A percentile compares a stretch with the other conserved stretches of the same genome.
Conservation (phyloP, 1,140 invertebrate species). For the Aphidius gifuensis region DNA sequence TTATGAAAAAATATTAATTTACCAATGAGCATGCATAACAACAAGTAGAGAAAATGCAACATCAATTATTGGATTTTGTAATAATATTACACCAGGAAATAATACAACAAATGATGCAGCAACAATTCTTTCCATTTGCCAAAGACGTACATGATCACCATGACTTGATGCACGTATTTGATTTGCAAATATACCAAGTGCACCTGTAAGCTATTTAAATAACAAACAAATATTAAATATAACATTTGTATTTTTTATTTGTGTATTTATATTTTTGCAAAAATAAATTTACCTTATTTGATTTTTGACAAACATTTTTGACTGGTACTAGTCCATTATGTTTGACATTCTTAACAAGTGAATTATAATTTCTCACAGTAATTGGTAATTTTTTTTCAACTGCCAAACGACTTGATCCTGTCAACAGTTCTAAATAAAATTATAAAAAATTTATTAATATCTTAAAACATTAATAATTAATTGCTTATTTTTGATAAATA, state of each 20-base stretch:
- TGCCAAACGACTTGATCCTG: no score
- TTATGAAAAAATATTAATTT: conserved; percentile 31
- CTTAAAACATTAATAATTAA: no score
- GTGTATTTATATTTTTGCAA: not conserved
- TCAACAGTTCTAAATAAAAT: no score
- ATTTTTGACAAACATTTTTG: not conserved
- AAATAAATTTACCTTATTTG: conserved; percentile 1
- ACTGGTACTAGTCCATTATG: not conserved
- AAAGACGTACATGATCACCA: conserved; percentile 60
- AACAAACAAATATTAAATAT: not conserved
- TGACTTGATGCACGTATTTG: conserved; percentile 38
- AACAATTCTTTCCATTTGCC: conserved; percentile 67
- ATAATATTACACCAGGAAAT: conserved; percentile 63
- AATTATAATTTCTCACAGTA: not conserved
- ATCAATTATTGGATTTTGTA: conserved; percentile 64
- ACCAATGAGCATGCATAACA: conserved; percentile 75
- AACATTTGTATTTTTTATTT: not conserved
- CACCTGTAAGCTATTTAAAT: conserved; percentile 18
- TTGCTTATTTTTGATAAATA: not conserved
- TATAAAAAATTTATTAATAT: no score
- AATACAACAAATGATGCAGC: conserved; percentile 60
- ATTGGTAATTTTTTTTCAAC: not conserved
- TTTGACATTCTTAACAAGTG: conserved; percentile 5
- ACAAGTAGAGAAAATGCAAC: conserved; percentile 61
- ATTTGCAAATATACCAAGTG: conserved; percentile 17